phyloP scores from a whole-genome alignment of 2,888 invertebrate genomes.

The Torymus auratus region DNA sequence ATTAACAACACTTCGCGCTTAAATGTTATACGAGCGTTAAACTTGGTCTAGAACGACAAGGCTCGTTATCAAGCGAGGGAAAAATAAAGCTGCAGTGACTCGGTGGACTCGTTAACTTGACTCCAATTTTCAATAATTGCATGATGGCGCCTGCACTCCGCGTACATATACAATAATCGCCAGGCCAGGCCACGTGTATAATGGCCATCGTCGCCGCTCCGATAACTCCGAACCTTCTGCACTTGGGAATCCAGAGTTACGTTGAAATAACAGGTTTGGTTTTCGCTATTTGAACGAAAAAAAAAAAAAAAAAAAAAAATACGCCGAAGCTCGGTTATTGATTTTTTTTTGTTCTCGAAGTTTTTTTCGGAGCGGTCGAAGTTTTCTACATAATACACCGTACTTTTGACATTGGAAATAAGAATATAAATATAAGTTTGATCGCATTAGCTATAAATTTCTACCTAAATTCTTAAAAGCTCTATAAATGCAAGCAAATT shows the following conservation, averaged over 20 bases:
- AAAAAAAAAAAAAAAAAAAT: too few relatives aligned
- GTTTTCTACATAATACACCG: too few relatives aligned
- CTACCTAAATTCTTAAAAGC: too few relatives aligned
- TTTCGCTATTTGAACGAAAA: not conserved
- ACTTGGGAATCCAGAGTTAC: slow-evolving; percentile 38
- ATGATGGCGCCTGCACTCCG: slow-evolving; percentile 22
- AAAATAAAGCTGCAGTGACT: slow-evolving; percentile 49
- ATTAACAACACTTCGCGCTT: too few relatives aligned
- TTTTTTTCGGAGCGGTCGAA: too few relatives aligned
- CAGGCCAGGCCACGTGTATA: slow-evolving; percentile 32
- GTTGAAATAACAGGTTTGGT: slow-evolving; percentile 30
- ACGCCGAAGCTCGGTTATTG: too few relatives aligned
- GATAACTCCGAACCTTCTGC: slow-evolving; percentile 24
- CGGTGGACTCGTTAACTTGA: slow-evolving; percentile 23
- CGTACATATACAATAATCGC: slow-evolving; percentile 13
- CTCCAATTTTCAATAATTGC: slow-evolving; percentile 51
- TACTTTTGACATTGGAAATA: too few relatives aligned
- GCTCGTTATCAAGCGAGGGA: slow-evolving; percentile 2
- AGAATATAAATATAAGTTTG: too few relatives aligned
- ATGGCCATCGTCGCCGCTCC: slow-evolving; percentile 9
- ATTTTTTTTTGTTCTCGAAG: too few relatives aligned
- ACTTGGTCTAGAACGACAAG: slow-evolving; percentile 19
- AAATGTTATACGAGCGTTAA: too few relatives aligned
- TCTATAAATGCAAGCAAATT: too few relatives aligned
- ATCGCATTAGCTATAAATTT: too few relatives aligned